Conservation (phyloP, 2,113 vertebrate species). For the Mesitornis unicolor region DNA sequence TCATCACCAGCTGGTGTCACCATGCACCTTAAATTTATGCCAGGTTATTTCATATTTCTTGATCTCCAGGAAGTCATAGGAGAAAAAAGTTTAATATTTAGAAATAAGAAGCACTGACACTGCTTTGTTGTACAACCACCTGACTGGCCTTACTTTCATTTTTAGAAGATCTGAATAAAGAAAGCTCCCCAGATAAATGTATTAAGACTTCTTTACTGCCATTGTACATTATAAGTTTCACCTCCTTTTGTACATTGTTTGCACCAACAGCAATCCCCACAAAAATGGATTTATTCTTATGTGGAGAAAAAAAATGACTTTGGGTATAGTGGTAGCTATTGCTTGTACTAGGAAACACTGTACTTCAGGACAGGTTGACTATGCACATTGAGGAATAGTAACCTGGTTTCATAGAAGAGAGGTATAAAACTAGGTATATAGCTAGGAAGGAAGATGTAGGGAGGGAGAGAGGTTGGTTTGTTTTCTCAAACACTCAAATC, state of each 20-base stretch:
- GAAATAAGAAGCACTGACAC: not conserved
- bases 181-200: not conserved
- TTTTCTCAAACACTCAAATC: not conserved
- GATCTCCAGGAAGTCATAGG: not conserved
- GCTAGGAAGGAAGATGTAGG: not conserved
- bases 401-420: no score
- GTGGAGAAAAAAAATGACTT: not conserved
- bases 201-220: not conserved
- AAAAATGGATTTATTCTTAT: not conserved
- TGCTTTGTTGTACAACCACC: not conserved
- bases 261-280: not conserved
- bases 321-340: not conserved
- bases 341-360: not conserved
- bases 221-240: not conserved
- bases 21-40: not conserved
- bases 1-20: slow-evolving; percentile 20
- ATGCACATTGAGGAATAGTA: not conserved
- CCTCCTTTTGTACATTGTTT: not conserved
- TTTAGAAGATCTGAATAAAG: not conserved
- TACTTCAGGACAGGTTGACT: not conserved
- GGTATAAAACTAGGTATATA: no score
- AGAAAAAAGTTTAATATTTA: not conserved
- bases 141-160: not conserved
- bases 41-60: not conserved
- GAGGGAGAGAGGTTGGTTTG: not conserved